Evolutionary conservation across 2,888 invertebrate genomes (phyloP), one percentile per base, ranked within the genome.

Genomic region (Drosophila borborema): DNA sequence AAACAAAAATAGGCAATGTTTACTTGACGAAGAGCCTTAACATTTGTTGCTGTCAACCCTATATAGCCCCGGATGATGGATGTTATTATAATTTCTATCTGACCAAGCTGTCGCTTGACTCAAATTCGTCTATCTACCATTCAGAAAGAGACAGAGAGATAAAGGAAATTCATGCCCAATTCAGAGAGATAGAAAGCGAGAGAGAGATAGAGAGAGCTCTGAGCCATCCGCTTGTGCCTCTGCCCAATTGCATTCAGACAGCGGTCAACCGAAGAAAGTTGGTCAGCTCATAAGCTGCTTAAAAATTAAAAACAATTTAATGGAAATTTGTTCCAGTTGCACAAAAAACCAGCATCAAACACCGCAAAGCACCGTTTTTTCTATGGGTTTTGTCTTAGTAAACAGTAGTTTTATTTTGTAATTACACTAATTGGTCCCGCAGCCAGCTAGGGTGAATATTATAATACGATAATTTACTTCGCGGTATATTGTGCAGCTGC

Each of bases 81-180:
- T 85, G 88, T 80, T 77, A 81, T 86, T 88, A 81, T 86, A 85
- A 87, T 85, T 70, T 79, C 64, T n/a, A 28, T 61, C 72, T 70
- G 56, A 51, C 77, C 54, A 64, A 64, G 61, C 54, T 59, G 45
- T 58, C 58, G 67, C 58, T 71, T 81, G 79, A 83, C 76, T 80
- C 64, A 62, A 70, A 64, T 79, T 46, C 55, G 28, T 40, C 41
- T 34, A 28, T 20, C 45, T 49, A 16, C 18, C 20, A 31, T 31
- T 38, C 23, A 53, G 53, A 46, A 16, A 54, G 23, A 38, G 23
- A 38, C 2, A n/a, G 20, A 38, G 38, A 16, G 20, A 36, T 0
- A 14, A 8, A 46, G 45, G 28, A 1, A 10, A 9, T 16, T 41
- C 41, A n/a, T 41, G 41, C 14, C n/a, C 3, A n/a, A n/a, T n/a